Evolutionary conservation across 2,113 vertebrate species (phyloP), one percentile per base, ranked within the genome.

Genomic region (Diadophis punctatus): DNA sequence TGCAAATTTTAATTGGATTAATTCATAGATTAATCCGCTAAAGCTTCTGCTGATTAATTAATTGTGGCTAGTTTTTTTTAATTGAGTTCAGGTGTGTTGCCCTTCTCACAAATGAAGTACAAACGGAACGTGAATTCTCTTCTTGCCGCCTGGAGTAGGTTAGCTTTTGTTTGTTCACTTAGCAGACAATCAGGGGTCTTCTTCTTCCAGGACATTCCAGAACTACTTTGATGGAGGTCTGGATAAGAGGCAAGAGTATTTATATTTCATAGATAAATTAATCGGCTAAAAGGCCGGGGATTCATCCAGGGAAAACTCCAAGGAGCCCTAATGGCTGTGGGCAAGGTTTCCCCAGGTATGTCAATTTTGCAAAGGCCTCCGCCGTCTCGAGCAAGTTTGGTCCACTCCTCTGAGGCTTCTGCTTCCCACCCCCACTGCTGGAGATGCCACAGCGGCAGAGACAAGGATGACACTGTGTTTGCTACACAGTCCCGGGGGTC

Each of bases 211-310:
- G 16, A 27, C 16, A 55, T 52, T 80, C n/a, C 22, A 52, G n/a
- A 86, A 23, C 4, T 2, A 86, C 12, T 46, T 4, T 3, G 74
- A 60, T 14, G 49, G 88, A 92, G 23, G 53, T 52, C 85, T 43
- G 46, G 39, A 46, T 86, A 86, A 89, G 84, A 56, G 58, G 88
- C 74, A 89, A 27, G 30, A 27, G 22, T 89, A 86, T 86, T 85
- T 89, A 49, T 30, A 49, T 52, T 60, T 92, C 90, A 90, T 86
- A 86, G 92, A 86, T 92, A 86, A 89, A 92, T 92, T 89, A 85
- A 85, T 90, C 74, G 60, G 52, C 89, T 89, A 58, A 92, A 89
- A 51, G 53, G 68, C 52, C 39, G 8, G 87, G 56, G 52, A 92
- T 92, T 92, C 89, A 90, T 92, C 92, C 58, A 20, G 43, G 11